Evolutionary conservation across 2,113 vertebrate species (phyloP).

Genomic region (Chionodraco myersi): DNA sequence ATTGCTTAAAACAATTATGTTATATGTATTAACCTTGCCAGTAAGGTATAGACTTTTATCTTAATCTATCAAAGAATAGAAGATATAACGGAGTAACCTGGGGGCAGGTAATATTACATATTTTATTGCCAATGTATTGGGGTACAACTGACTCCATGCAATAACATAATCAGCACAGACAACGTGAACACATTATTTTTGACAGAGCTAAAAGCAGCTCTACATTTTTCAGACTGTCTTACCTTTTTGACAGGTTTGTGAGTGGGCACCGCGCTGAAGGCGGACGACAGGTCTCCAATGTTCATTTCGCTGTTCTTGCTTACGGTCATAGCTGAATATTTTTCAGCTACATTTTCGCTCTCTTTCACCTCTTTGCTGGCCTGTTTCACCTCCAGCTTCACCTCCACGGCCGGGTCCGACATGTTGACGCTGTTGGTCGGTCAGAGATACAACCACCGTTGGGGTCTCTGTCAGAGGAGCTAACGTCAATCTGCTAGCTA

Average conservation of each 20-base stretch:
- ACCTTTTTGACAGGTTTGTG: conserved; percentile 85
- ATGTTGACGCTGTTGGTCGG: conserved; percentile 43
- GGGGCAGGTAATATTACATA: neutral
- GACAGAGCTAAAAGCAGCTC: neutral
- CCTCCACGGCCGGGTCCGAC: conserved; percentile 71
- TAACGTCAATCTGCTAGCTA: conserved; percentile 46
- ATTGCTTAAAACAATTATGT: neutral
- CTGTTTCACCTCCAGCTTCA: conserved; percentile 79
- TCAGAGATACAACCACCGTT: conserved; percentile 6
- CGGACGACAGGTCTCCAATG: conserved; percentile 78
- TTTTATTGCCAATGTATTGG: too few species aligned
- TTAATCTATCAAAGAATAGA: neutral
- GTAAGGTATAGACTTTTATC: neutral
- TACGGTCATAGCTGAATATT: conserved; percentile 82
- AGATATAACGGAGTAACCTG: neutral
- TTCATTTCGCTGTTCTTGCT: conserved; percentile 80
- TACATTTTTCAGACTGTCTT: neutral
- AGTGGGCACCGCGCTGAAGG: conserved; percentile 77
- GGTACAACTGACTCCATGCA: neutral
- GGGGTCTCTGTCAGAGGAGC: conserved; percentile 19
- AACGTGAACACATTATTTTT: neutral
- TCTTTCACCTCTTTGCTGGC: conserved; percentile 84
- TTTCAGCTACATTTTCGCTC: conserved; percentile 84
- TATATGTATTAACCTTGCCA: neutral
- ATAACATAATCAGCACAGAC: neutral